Base-by-base conservation (phyloP, 2,888 invertebrate species). In the Synergus gifuensis region DNA sequence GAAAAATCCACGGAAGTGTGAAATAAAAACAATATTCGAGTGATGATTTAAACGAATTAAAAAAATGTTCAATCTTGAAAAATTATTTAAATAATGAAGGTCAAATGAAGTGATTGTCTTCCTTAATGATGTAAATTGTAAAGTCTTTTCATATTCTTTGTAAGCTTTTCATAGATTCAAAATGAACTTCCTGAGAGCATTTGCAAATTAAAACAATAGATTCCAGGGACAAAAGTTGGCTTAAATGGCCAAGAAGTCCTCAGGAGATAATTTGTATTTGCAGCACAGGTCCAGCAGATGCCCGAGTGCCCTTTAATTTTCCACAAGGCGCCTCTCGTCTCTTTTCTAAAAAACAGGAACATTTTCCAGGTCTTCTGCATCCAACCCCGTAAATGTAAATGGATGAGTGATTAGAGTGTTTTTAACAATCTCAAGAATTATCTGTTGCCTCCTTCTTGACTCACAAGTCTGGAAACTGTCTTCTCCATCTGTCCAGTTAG, bases 361-460 rank as follows among this genome's bases (percentile, higher is more conserved):
- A 81, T 85, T 83, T 85, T 81, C 81, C 83, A 79, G 82, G 82
- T 64, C 82, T 78, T 1, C 79, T 81, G 73, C 62, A 78, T 79
- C 40, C 81, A 62, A 78, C 58, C 83, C 49, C 54, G 28, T n/a
- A 73, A 73, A 73, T 36, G 49, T 54, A 73, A 73, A 73, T 73
- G 76, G 69, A 73, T 77, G 80, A 73, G 77, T 76, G 79, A 76
- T 80, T 83, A 81, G 80, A 90, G 89, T 87, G 89, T 86, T 90
- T 88, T 86, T 85, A 86, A 89, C 88, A 88, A 89, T 88, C 86
- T 84, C 77, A 84, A 86, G 86, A 90, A 89, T 88, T 87, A 89
- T 88, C 87, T 87, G 78, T 79, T 82, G 83, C 85, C 82, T 81
- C 79, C 81, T 60, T 40, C 79, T 83, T 81, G 76, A 77, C 69